Evolutionary conservation across 2,797 vertebrate species (phyloP).

Genomic region (Schizopygopsis pylzovi): DNA sequence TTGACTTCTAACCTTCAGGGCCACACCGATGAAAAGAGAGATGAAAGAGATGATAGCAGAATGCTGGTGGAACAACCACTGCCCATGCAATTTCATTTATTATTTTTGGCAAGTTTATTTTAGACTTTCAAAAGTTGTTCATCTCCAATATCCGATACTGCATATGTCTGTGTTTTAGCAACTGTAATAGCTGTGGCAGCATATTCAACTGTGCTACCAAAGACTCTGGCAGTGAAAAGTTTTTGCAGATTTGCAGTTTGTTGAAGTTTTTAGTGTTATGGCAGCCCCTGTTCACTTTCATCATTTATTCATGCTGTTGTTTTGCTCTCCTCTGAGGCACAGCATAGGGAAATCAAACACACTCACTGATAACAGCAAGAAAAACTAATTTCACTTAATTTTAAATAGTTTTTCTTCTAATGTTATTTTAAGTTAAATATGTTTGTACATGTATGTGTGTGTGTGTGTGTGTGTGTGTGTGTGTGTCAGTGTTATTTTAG

Average conservation of each 20-base stretch:
- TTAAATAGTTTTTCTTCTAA: conserved; percentile 27
- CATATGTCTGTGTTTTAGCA: conserved; percentile 5
- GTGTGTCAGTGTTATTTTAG: not conserved
- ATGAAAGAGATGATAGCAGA: conserved; percentile 8
- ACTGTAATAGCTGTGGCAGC: conserved; percentile 6
- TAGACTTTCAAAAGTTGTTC: conserved; percentile 17
- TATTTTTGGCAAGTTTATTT: conserved; percentile 18
- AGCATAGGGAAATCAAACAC: conserved; percentile 51
- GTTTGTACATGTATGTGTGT: not conserved
- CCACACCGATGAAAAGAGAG: conserved; percentile 48
- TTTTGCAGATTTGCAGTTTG: conserved; percentile 50
- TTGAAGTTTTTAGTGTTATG: conserved; percentile 48
- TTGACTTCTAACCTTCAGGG: conserved; percentile 39
- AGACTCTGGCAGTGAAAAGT: conserved; percentile 22
- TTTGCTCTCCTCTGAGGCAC: conserved; percentile 43
- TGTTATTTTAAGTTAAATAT: conserved; percentile 20
- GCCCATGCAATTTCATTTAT: not conserved
- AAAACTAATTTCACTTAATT: conserved; percentile 46
- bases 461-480: not conserved
- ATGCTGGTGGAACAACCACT: not conserved
- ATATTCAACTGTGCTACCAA: conserved; percentile 17
- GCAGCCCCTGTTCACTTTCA: conserved; percentile 41
- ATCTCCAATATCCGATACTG: not conserved
- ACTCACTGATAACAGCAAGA: conserved; percentile 30
- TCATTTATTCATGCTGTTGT: conserved; percentile 62